A percentile compares a stretch with the other conserved stretches of the same genome.
phyloP scores from a whole-genome alignment of 1,140 invertebrate species.

The Manduca sexta region DNA sequence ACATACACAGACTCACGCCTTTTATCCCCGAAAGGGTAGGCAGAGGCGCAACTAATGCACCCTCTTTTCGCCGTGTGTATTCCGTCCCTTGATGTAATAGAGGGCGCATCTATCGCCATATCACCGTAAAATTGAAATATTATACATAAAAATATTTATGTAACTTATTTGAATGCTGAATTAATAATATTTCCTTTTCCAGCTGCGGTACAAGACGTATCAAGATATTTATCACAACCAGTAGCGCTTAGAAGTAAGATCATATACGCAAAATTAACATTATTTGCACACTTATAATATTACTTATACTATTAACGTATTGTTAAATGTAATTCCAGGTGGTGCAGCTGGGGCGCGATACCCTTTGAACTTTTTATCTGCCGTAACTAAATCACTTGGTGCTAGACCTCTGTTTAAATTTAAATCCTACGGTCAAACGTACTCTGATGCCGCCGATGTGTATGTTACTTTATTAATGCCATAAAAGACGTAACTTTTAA shows the following conservation, averaged over 20 bases:
- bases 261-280: neutral
- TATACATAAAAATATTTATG: too few relatives aligned
- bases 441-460: conserved; percentile 41
- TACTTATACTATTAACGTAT: neutral
- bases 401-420: conserved; percentile 41
- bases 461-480: too few relatives aligned
- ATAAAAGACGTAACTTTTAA: too few relatives aligned
- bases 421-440: conserved; percentile 43
- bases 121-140: too few relatives aligned
- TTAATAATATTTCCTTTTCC: conserved; percentile 11
- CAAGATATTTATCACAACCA: conserved; percentile 39
- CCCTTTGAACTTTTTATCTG: conserved; percentile 37
- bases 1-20: too few relatives aligned
- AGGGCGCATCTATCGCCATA: too few relatives aligned
- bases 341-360: conserved; percentile 46
- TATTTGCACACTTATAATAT: neutral
- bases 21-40: too few relatives aligned
- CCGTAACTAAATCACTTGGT: conserved; percentile 39
- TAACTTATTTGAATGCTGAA: too few relatives aligned
- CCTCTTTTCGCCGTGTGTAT: too few relatives aligned
- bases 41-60: too few relatives aligned
- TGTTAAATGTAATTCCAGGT: conserved; percentile 35
- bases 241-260: conserved; percentile 41
- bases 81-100: too few relatives aligned
- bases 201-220: conserved; percentile 37